Conservation (phyloP, 1,140 invertebrate genomes). For the Drosophila nigrodunni region DNA sequence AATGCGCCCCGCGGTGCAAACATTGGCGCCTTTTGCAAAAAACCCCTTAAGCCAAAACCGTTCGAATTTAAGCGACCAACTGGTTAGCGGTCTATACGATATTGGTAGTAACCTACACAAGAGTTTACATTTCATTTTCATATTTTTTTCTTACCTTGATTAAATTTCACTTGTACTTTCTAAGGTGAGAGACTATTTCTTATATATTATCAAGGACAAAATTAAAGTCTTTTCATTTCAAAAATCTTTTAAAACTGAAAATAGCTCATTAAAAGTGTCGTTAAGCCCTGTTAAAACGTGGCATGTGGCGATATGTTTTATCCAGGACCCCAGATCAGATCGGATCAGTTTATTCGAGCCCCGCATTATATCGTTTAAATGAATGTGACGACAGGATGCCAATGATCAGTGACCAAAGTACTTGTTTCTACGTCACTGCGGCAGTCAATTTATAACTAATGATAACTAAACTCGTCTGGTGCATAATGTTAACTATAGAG, state of each 20-base stretch:
- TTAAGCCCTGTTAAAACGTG: neutral
- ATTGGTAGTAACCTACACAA: conserved; percentile 5
- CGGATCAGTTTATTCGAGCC: conserved; percentile 47
- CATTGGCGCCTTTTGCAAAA: conserved; percentile 65
- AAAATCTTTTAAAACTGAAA: too few relatives aligned
- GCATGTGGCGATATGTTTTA: conserved; percentile 7
- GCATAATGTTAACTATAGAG: neutral
- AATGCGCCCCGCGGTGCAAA: conserved; percentile 74
- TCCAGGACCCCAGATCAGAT: neutral
- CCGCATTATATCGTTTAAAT: conserved; percentile 52
- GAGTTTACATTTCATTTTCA: too few relatives aligned
- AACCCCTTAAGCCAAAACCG: conserved; percentile 39
- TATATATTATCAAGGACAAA: neutral
- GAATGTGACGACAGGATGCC: conserved; percentile 74
- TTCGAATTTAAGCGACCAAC: neutral
- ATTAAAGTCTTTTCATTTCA: too few relatives aligned
- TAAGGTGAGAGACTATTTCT: neutral
- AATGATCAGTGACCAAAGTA: conserved; percentile 36
- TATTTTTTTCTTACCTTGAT: too few relatives aligned
- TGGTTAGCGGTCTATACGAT: conserved; percentile 8
- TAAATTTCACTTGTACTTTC: too few relatives aligned
- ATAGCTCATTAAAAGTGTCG: neutral
- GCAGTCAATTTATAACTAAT: conserved; percentile 67
- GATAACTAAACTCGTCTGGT: neutral
- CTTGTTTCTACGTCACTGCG: conserved; percentile 41